Percentiles rank a stretch among this genome's conserved stretches.
Evolutionary conservation across 2,888 invertebrate species (phyloP).

Genomic region (Pristionchus exspectatus): DNA sequence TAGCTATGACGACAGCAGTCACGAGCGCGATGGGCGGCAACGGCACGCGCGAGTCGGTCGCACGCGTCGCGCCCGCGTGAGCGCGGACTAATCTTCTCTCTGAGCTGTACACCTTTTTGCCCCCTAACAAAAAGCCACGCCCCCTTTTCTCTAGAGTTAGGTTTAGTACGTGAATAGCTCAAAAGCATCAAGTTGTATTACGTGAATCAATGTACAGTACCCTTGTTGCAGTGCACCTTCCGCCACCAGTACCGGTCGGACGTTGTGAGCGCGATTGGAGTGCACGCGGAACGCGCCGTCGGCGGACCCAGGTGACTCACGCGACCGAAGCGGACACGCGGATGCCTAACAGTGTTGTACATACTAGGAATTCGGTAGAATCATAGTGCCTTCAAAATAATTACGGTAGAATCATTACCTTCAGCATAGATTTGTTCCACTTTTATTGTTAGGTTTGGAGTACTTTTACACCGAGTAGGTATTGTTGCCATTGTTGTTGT

Average conservation of each 20-base stretch:
- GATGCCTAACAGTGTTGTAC: neutral
- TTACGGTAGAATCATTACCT: neutral
- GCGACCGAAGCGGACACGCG: neutral
- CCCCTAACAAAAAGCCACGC: neutral
- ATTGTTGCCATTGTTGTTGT: too few species aligned
- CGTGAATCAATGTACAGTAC: neutral
- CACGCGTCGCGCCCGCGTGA: slow-evolving; percentile 52
- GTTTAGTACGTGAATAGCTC: too few species aligned
- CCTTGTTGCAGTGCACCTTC: slow-evolving; percentile 26
- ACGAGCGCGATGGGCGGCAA: slow-evolving; percentile 46
- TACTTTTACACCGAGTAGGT: too few species aligned
- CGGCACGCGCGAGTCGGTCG: slow-evolving; percentile 15
- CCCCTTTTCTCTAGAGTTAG: too few species aligned
- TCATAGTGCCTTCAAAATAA: too few species aligned
- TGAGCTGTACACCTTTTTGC: slow-evolving; percentile 53
- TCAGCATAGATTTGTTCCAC: too few species aligned
- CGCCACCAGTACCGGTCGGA: slow-evolving; percentile 40
- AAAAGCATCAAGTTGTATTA: too few species aligned
- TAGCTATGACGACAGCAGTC: slow-evolving; percentile 49
- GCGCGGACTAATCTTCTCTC: slow-evolving; percentile 61
- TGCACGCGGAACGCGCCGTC: slow-evolving; percentile 2
- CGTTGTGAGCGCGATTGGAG: slow-evolving; percentile 33
- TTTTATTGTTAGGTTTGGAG: too few species aligned
- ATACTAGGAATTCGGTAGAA: neutral
- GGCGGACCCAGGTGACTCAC: neutral